Percentiles rank a stretch among this genome's conserved stretches.
phyloP scores from a whole-genome alignment of 1,140 invertebrate species.

The Drosophila littoralis region DNA sequence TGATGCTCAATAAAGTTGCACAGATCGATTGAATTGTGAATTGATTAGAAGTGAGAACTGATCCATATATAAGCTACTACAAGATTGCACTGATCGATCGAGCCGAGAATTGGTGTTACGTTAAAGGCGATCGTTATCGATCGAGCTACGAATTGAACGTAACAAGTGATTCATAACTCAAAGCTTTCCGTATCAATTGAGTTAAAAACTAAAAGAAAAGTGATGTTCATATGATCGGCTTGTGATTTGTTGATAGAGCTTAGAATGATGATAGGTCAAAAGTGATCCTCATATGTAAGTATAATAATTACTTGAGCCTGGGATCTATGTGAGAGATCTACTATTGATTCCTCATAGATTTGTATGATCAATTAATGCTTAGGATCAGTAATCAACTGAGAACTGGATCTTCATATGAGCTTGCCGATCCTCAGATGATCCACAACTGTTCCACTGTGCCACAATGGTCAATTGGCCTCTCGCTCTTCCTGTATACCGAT shows the following conservation, averaged over 20 bases:
- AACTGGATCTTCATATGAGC: too few relatives aligned
- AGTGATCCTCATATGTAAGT: too few relatives aligned
- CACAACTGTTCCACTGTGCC: conserved; percentile 6
- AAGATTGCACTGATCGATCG: conserved; percentile 24
- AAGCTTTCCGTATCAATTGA: too few relatives aligned
- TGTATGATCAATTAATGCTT: too few relatives aligned
- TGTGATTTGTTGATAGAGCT: background rate
- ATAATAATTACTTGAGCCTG: too few relatives aligned
- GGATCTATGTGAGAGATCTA: too few relatives aligned
- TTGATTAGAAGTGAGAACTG: background rate
- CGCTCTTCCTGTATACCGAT: background rate
- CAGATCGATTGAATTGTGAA: background rate
- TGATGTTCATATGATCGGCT: too few relatives aligned
- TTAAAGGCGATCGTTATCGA: background rate
- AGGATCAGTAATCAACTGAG: too few relatives aligned
- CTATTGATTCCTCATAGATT: too few relatives aligned
- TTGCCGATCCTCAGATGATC: background rate
- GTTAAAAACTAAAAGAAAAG: too few relatives aligned
- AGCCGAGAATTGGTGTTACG: background rate
- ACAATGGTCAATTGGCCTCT: background rate
- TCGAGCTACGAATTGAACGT: background rate
- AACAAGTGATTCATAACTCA: too few relatives aligned
- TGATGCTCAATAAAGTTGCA: background rate
- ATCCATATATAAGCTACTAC: background rate
- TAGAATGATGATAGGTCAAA: background rate